Base-by-base conservation (phyloP, 2,888 invertebrate genomes). In the Acanthosepion esculentum region DNA sequence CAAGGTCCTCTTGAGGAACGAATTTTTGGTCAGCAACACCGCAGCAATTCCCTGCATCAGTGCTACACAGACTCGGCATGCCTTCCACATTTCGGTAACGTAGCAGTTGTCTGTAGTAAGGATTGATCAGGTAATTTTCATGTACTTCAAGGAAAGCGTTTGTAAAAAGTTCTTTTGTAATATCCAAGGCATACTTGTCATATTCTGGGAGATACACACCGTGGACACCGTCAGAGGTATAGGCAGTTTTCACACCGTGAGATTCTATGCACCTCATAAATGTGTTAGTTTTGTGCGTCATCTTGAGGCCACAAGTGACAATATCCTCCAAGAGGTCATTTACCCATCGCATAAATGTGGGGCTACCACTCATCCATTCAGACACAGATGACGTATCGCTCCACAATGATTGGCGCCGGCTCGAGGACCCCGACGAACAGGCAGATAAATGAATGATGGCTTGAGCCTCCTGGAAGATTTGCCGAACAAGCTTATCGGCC, bases 111-210 rank as follows among this genome's bases (percentile, higher is more conserved):
- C 64, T 53, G 29, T 64, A 94, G 26, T 94, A 94, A 7, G 94
- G 94, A 55, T 94, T 94, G 29, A 96, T 95, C 48, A 95, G 95
- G 7, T 94, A 95, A 41, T 95, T 95, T 94, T 95, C 94, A 48
- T 96, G 96, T 94, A 96, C 96, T 94, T 96, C 96, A 20, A 97
- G 95, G 94, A 96, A 97, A 18, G 96, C 97, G 95, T 96, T 97
- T 23, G 96, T 97, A 91, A 97, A 95, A 10, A 96, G 95, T 95
- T 97, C 96, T 50, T 96, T 95, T 6, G 96, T 95, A 64, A 96
- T 91, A 94, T 95, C 95, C 93, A 95, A 95, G n/a, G 96, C 96
- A 96, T 95, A 96, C 94, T 96, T 95, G 94, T 96, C 95, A 94
- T 95, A 95, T 91, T 95, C 95, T 41, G 94, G 55, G 48, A 94